Base-by-base conservation (phyloP, 2,113 vertebrate genomes). In the Centropristis striata region DNA sequence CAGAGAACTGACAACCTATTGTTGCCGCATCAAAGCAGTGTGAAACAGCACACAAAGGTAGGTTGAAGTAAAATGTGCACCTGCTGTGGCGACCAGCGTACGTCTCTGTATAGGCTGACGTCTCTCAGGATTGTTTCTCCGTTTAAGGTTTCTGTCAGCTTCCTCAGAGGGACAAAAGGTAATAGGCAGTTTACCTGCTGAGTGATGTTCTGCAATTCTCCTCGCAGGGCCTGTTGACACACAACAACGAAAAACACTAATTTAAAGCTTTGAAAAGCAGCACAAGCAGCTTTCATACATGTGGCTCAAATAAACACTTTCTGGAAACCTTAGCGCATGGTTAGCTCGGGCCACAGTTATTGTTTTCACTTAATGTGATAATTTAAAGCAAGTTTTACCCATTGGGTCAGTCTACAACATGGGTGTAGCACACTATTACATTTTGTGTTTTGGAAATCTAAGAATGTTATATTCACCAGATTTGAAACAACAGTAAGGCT, bases 71-170 rank as follows among this genome's bases (percentile, higher is more conserved):
- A 68, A 85, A 58, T 65, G 20, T 66, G 25, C 80, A 98, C 97
- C 96, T 98, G 97, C 84, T 97, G 97, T 27, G 93, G 92, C 16
- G 96, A 95, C 96, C 96, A 98, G 18, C 75, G 88, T 50, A 95
- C 68, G 55, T 94, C 78, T 58, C 83, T 84, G 84, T 95, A 96
- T 36, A 59, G 61, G 47, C 81, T 78, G 41, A 93, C 90, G 71
- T 96, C 68, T 61, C 85, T 90, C 77, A 93, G 90, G 63, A 96
- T 65, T 27, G 86, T 87, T 2, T 86, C 83, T 4, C 93, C 75
- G 3, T 93, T 86, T 59, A 94, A 65, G 23, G 55, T 75, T 27
- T 83, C 87, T 3, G 85, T 92, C 53, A 97, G 85, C 59, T 94
- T 93, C 90, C 94, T 96, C 84, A 98, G 84, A 10, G 97, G 94